Conservation (phyloP, 2,888 invertebrate genomes). For the Agrotis exclamationis region DNA sequence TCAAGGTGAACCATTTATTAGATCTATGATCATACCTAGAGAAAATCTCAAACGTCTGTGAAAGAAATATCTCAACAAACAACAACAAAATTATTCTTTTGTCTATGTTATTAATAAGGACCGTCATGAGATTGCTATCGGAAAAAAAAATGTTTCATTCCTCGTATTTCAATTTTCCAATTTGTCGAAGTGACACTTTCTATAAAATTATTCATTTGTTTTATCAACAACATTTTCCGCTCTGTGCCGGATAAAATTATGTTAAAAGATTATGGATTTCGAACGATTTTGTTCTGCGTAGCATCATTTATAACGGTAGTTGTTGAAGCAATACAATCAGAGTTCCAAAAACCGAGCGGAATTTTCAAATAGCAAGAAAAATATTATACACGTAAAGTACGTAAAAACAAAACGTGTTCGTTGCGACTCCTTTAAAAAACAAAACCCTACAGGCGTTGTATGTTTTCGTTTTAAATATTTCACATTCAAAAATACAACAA, state of each 20-base stretch:
- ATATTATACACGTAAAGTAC: slow-evolving; percentile 22
- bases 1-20: slow-evolving; percentile 77
- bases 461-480: slow-evolving; percentile 45
- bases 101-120: slow-evolving; percentile 32
- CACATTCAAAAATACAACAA: slow-evolving; percentile 48
- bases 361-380: slow-evolving; percentile 16
- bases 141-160: slow-evolving; percentile 10
- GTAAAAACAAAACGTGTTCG: slow-evolving; percentile 29
- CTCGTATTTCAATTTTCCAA: slow-evolving; percentile 46
- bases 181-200: slow-evolving; percentile 37
- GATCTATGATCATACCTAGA: slow-evolving; percentile 63
- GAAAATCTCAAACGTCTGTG: slow-evolving; percentile 43
- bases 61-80: slow-evolving; percentile 28
- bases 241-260: slow-evolving; percentile 25
- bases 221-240: slow-evolving; percentile 5
- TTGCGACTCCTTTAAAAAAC: slow-evolving; percentile 30
- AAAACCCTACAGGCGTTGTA: slow-evolving; percentile 19
- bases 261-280: slow-evolving; percentile 1
- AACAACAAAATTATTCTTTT: slow-evolving; percentile 38
- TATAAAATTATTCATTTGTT: slow-evolving; percentile 45
- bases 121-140: slow-evolving; percentile 24
- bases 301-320: slow-evolving; percentile 1
- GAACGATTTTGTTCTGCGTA: slow-evolving; percentile 12
- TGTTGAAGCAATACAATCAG: slow-evolving; percentile 26
- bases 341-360: background rate